phyloP scores from a whole-genome alignment of 2,797 vertebrate genomes.

The Propithecus deckenii region DNA sequence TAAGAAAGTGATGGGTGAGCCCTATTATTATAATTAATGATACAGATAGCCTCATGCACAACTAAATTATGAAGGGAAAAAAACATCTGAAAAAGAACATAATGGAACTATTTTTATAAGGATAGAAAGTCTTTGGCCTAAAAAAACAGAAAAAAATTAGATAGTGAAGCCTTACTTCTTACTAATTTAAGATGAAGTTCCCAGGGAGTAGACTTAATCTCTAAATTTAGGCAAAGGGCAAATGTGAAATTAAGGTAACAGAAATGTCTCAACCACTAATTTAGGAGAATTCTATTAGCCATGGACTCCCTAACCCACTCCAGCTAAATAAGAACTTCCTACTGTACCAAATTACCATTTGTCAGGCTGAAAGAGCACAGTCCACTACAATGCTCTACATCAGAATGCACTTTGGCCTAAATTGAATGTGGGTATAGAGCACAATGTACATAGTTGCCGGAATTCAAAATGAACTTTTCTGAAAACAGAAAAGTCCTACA shows the following conservation, averaged over 20 bases:
- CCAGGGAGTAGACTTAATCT: not conserved
- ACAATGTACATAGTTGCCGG: not conserved
- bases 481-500: not conserved
- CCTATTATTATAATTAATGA: not conserved
- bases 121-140: not conserved
- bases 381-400: not conserved
- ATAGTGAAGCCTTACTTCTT: not conserved
- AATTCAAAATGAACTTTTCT: not conserved
- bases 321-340: not conserved
- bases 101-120: not conserved
- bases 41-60: not conserved
- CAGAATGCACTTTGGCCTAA: not conserved
- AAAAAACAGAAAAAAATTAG: not conserved
- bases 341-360: not conserved
- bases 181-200: not conserved
- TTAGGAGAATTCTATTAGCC: not conserved
- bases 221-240: not conserved
- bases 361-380: not conserved
- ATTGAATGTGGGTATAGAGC: not conserved
- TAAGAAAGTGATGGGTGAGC: not conserved
- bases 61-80: not conserved
- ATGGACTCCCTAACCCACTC: not conserved
- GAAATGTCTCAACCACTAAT: constrained; percentile 6
- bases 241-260: not conserved
- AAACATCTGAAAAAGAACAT: not conserved